These are phyloP conservation scores for Sebastolobus alascanus DNA, from an alignment of 2,797 vertebrate species.

Conservation along the genomic window DNA sequence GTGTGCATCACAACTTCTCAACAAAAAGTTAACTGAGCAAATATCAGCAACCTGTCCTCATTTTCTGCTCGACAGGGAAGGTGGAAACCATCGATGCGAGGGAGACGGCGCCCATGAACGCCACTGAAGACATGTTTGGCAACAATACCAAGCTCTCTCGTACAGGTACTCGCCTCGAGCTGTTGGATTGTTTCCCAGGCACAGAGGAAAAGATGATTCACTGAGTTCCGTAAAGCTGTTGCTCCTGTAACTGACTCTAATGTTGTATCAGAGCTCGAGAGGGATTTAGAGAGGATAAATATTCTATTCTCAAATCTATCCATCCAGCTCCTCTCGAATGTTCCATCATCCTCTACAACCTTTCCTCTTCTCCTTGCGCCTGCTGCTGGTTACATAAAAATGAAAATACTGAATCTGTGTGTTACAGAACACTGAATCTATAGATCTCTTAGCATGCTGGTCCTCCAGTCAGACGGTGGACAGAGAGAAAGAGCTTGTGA, in stretches of 20 bases:
- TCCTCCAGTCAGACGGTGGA: neutral
- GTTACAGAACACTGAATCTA: neutral
- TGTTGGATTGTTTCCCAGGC: conserved; percentile 27
- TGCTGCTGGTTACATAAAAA: conserved; percentile 3
- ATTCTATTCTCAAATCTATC: conserved; percentile 4
- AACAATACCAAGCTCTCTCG: conserved; percentile 88
- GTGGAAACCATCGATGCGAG: conserved; percentile 94
- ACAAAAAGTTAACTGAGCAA: neutral
- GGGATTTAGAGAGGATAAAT: conserved; percentile 39
- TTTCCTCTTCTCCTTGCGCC: neutral
- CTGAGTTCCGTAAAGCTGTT: conserved; percentile 9
- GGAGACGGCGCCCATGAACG: conserved; percentile 90
- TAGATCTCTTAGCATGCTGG: conserved; percentile 6
- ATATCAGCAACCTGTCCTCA: conserved; percentile 1
- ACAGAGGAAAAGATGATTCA: neutral
- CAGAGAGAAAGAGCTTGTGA: conserved; percentile 5
- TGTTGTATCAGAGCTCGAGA: conserved; percentile 7
- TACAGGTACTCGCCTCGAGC: conserved; percentile 83
- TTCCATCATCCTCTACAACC: conserved; percentile 17
- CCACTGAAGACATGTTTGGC: conserved; percentile 89
- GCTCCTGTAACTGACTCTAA: neutral
- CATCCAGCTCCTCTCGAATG: neutral
- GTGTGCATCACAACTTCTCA: conserved; percentile 5
- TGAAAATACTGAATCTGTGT: conserved; percentile 10
- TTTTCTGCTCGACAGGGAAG: conserved; percentile 81